Evolutionary conservation across 2,797 vertebrate genomes (phyloP), one percentile per base, ranked within the genome.

Genomic region (Melanotaenia boesemani): DNA sequence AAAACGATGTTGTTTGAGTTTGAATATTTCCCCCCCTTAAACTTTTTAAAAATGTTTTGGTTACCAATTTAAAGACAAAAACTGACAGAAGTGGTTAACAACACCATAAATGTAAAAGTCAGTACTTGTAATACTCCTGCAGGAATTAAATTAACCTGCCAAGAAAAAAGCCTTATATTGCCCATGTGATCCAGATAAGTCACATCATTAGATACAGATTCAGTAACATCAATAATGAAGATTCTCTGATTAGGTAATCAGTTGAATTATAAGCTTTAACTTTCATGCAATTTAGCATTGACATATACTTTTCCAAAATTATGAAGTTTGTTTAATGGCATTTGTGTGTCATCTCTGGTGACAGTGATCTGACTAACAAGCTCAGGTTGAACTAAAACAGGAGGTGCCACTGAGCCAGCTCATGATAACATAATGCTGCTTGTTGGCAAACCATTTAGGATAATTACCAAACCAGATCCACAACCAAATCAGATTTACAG

Each of bases 401-500:
- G 74, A 76, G 66, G 65, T 77, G 84, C 86, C 71, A 74, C 72
- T 48, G 67, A 89, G 77, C 68, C 68, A 59, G 63, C 63, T 82
- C 72, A 64, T 41, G 64, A 81, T 64, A 76, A 71, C 63, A 59
- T 67, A 71, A 68, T 46, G 32, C 64, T 28, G 63, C 37, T 72
- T 67, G 67, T 70, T 72, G 76, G 77, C 68, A 84, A 87, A 81
- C 63, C 39, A 76, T 80, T 63, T 24, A 72, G 56, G 24, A 75
- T 57, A 67, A 77, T 66, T 37, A 65, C 12, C 50, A 77, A 70
- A 72, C 58, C 60, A 77, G 74, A 77, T 71, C 70, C 63, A 70
- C 50, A 59, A 24, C 66, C 32, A 86, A 83, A 84, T 80, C 41
- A 79, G 82, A 84, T 76, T 79, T 77, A 39, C 34, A 55, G 44